Evolutionary conservation across 2,888 invertebrate genomes (phyloP).

Genomic region (Caenorhabditis macrosperma): DNA sequence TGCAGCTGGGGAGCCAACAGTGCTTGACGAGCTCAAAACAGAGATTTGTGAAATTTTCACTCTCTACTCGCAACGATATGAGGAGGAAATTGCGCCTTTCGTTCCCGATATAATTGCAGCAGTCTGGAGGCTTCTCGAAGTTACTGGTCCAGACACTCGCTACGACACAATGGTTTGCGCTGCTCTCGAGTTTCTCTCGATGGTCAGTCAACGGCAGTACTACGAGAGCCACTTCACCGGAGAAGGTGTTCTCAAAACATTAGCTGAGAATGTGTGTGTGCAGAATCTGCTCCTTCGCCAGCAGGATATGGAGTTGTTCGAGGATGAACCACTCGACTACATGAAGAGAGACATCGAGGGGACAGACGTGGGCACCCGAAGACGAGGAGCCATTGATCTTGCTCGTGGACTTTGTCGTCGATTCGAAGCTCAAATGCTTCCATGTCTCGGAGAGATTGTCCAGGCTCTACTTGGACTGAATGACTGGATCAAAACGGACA

Average conservation of each 20-base stretch:
- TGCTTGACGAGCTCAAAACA: conserved; percentile 71
- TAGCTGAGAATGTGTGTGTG: conserved; percentile 92
- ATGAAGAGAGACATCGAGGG: conserved; percentile 93
- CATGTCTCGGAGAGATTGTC: conserved; percentile 60
- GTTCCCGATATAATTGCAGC: conserved; percentile 94
- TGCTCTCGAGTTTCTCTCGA: conserved; percentile 93
- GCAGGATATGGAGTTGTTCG: conserved; percentile 95
- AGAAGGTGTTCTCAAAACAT: conserved; percentile 73
- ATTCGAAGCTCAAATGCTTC: conserved; percentile 85
- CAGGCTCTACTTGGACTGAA: conserved; percentile 69
- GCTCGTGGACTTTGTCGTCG: conserved; percentile 92
- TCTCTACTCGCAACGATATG: conserved; percentile 96
- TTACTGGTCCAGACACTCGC: conserved; percentile 70
- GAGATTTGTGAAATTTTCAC: conserved; percentile 96
- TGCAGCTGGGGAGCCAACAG: conserved; percentile 72
- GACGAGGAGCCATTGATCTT: conserved; percentile 96
- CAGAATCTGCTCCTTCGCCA: conserved; percentile 97
- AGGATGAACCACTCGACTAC: conserved; percentile 98
- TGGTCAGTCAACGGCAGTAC: conserved; percentile 92
- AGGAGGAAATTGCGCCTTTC: conserved; percentile 94
- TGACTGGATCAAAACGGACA: conserved; percentile 90
- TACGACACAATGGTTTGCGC: conserved; percentile 87
- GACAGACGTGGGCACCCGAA: conserved; percentile 92
- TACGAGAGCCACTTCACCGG: conserved; percentile 84
- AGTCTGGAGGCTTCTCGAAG: conserved; percentile 91